phyloP scores from a whole-genome alignment of 2,888 invertebrate genomes.

The Noctua janthina region DNA sequence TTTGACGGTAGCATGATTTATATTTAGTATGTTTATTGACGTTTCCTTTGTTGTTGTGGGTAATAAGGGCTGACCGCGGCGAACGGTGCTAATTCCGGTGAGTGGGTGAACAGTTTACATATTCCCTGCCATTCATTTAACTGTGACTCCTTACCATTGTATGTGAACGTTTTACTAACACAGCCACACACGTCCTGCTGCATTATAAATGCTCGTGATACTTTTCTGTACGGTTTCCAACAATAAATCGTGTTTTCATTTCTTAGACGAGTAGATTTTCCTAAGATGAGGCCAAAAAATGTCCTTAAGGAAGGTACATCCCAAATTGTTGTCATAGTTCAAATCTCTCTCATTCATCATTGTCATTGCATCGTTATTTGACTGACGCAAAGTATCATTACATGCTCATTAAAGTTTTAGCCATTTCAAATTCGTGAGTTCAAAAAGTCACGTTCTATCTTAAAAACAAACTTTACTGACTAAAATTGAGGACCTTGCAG shows the following conservation, averaged over 20 bases:
- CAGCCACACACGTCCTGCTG: constrained; percentile 53
- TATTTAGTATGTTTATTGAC: constrained; percentile 75
- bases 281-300: background rate
- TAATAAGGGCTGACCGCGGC: constrained; percentile 84
- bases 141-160: constrained; percentile 69
- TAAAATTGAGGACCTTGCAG: too few species aligned
- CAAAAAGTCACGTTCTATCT: constrained; percentile 47
- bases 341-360: constrained; percentile 29
- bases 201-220: constrained; percentile 47
- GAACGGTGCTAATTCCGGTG: constrained; percentile 84
- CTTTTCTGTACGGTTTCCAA: constrained; percentile 30
- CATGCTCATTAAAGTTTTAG: constrained; percentile 17
- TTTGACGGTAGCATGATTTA: constrained; percentile 71
- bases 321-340: constrained; percentile 7
- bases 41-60: constrained; percentile 84
- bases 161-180: constrained; percentile 76
- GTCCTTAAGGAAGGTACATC: background rate
- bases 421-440: constrained; percentile 40
- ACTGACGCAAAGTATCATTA: background rate
- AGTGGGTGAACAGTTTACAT: constrained; percentile 84
- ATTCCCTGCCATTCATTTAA: constrained; percentile 74
- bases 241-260: constrained; percentile 20
- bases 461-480: constrained; percentile 35
- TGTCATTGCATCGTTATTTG: constrained; percentile 24
- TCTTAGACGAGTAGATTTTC: background rate